phyloP scores from a whole-genome alignment of 2,888 invertebrate genomes.

The Erebia palarica region DNA sequence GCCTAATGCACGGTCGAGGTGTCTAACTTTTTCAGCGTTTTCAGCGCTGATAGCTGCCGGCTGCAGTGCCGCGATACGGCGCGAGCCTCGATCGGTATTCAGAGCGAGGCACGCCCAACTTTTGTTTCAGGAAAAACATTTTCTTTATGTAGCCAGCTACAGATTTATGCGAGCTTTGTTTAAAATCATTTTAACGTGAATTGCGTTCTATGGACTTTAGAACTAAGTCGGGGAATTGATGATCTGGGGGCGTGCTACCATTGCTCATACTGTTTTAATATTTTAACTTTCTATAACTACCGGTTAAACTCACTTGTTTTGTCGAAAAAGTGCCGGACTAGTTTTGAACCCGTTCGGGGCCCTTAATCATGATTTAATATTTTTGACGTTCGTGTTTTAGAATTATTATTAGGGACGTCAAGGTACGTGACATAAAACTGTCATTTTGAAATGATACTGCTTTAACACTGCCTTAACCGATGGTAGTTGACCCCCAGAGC shows the following conservation, averaged over 20 bases:
- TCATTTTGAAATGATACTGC: too few species aligned
- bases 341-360: too few species aligned
- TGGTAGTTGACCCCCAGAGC: too few species aligned
- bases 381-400: too few species aligned
- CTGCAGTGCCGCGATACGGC: slow-evolving; percentile 35
- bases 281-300: too few species aligned
- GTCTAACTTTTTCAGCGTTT: slow-evolving; percentile 30
- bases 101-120: slow-evolving; percentile 29
- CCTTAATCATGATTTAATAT: too few species aligned
- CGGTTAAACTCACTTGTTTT: too few species aligned
- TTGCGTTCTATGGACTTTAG: neutral
- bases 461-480: too few species aligned
- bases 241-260: neutral
- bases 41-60: slow-evolving; percentile 29
- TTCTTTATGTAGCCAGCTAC: slow-evolving; percentile 11
- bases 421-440: too few species aligned
- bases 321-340: too few species aligned
- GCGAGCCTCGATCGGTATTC: slow-evolving; percentile 29
- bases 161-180: slow-evolving; percentile 12
- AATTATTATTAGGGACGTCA: too few species aligned
- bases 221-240: neutral
- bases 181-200: slow-evolving; percentile 8
- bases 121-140: slow-evolving; percentile 36
- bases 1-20: slow-evolving; percentile 15
- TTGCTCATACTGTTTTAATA: too few species aligned